Base-by-base conservation (phyloP, 2,797 vertebrate species). In the Toxotes lorentzi region DNA sequence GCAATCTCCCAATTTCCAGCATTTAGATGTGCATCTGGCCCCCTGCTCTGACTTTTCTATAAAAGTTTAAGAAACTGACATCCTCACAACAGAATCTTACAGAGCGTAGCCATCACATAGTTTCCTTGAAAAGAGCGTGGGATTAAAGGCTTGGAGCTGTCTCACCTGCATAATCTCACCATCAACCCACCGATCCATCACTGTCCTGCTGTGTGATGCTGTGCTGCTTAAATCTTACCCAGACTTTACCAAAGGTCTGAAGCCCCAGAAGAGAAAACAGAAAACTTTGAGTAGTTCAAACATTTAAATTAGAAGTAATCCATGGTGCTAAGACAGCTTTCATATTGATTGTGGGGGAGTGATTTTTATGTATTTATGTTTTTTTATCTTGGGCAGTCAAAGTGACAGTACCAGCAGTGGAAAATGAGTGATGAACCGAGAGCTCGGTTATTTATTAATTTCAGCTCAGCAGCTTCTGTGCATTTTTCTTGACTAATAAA, bases 61-160 rank as follows among this genome's bases (percentile, higher is more conserved):
- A 48, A 83, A 89, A 80, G 66, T 88, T 81, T 79, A 43, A 76
- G 81, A 66, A 67, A 70, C 24, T 57, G 45, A 81, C 67, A 81
- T 81, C 82, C 57, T 74, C 64, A 56, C 61, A 82, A 67, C n/a
- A 61, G 60, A 78, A 81, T n/a, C 23, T 53, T 66, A 67, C 68
- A 73, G 73, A 74, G 69, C 71, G n/a, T 23, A 70, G 81, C 53
- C 70, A 61, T 83, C 72, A 66, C 74, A 80, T 8, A 6, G 83
- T 67, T 87, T 87, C 64, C 77, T 75, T 76, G 80, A 79, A 88
- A 89, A 81, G 66, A 81, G 75, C n/a, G 48, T 79, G 70, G 87
- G 90, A 91, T 93, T 91, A 89, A 90, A 92, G 66, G 88, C 85
- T 89, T 9, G n/a, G 43, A 85, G 85, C 85, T 76, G 79, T 91